These are phyloP conservation scores for Horisme vitalbata DNA, from an alignment of 2,888 invertebrate genomes.

Conservation along the genomic window DNA sequence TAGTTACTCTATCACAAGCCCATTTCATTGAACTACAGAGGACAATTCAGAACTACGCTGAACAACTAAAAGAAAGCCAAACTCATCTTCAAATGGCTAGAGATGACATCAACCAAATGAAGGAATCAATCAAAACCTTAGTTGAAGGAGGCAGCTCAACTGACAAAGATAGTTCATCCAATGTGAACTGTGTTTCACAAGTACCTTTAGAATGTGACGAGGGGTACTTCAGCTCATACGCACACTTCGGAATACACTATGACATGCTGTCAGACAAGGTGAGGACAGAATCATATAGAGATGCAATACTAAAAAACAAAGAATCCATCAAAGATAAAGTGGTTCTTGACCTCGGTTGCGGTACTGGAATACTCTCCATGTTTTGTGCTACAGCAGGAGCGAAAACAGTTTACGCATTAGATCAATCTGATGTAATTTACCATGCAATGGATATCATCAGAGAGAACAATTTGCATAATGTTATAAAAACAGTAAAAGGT, in stretches of 20 bases:
- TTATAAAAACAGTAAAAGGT: conserved; percentile 91
- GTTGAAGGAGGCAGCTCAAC: conserved; percentile 64
- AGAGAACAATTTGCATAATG: conserved; percentile 89
- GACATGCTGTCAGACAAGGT: conserved; percentile 96
- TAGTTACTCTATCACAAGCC: conserved; percentile 83
- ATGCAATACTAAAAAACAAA: conserved; percentile 90
- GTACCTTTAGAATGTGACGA: conserved; percentile 86
- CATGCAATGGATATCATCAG: conserved; percentile 97
- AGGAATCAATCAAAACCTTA: conserved; percentile 80
- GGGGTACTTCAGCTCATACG: conserved; percentile 92
- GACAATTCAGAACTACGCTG: conserved; percentile 81
- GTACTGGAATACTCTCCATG: conserved; percentile 98
- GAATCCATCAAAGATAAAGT: conserved; percentile 87
- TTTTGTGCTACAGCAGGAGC: conserved; percentile 98
- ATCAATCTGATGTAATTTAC: conserved; percentile 97
- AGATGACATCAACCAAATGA: conserved; percentile 84
- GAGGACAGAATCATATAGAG: conserved; percentile 93
- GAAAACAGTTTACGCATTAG: conserved; percentile 93
- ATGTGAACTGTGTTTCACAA: conserved; percentile 67
- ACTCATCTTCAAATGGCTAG: conserved; percentile 82
- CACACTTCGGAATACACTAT: conserved; percentile 95
- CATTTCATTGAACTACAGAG: conserved; percentile 84
- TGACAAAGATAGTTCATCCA: conserved; percentile 36
- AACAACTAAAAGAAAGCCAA: conserved; percentile 84
- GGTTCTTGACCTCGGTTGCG: conserved; percentile 98